Evolutionary conservation across 2,888 invertebrate genomes (phyloP).

Genomic region (Digitonthophagus gazella): DNA sequence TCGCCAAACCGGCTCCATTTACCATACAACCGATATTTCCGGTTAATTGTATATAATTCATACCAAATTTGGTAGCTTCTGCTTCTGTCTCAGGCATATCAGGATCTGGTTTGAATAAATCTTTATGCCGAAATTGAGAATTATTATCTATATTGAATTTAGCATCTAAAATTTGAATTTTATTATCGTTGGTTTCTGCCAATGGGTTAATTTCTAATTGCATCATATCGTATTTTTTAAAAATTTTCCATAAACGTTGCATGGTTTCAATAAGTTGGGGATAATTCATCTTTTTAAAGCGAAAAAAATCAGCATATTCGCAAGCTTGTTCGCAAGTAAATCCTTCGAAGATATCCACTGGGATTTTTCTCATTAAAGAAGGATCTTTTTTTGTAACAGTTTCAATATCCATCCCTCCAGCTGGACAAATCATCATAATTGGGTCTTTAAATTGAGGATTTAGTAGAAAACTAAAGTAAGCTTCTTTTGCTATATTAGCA

Average conservation of each 20-base stretch:
- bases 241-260: conserved; percentile 79
- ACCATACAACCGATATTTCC: conserved; percentile 90
- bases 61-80: conserved; percentile 77
- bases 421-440: conserved; percentile 87
- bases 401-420: conserved; percentile 95
- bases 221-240: conserved; percentile 87
- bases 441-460: conserved; percentile 87
- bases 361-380: conserved; percentile 77
- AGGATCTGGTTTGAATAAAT: conserved; percentile 83
- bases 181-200: conserved; percentile 83
- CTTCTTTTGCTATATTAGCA: conserved; percentile 84
- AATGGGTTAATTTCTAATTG: conserved; percentile 96
- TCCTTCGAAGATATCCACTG: conserved; percentile 71
- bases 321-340: conserved; percentile 66
- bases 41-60: conserved; percentile 79
- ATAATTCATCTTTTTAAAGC: conserved; percentile 63
- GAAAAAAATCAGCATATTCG: conserved; percentile 72
- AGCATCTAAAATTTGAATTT: conserved; percentile 92
- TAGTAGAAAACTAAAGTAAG: conserved; percentile 90
- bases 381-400: conserved; percentile 87
- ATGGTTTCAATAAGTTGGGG: conserved; percentile 80
- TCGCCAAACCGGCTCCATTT: conserved; percentile 95
- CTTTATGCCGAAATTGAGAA: conserved; percentile 81
- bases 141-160: conserved; percentile 97
- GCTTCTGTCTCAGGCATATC: conserved; percentile 86